A percentile compares a stretch with the other conserved stretches of the same genome.
Evolutionary conservation across 2,113 vertebrate genomes (phyloP).

Genomic region (Diadophis punctatus): DNA sequence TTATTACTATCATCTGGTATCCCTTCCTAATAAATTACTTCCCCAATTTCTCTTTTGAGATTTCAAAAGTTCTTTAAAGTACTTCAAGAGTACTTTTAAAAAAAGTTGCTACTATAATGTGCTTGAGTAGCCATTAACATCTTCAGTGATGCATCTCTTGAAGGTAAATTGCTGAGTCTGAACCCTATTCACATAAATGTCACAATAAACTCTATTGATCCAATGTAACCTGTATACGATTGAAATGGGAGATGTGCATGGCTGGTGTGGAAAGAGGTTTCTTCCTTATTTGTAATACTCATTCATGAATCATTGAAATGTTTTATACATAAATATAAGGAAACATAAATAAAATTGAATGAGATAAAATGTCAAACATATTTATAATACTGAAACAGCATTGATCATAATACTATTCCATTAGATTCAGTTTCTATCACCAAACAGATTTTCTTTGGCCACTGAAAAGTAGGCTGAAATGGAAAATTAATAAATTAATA

Average conservation of each 20-base stretch:
- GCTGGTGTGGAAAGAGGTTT: neutral
- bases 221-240: neutral
- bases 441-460: neutral
- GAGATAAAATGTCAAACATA: too few species aligned
- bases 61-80: too few species aligned
- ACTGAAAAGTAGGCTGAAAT: neutral
- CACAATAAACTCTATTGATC: neutral
- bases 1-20: neutral
- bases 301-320: neutral
- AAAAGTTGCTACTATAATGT: neutral
- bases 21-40: neutral
- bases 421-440: neutral
- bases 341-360: too few species aligned
- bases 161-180: neutral
- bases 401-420: neutral
- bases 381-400: neutral
- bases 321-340: too few species aligned
- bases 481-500: neutral
- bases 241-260: neutral
- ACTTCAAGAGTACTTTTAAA: neutral
- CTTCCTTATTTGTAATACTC: neutral
- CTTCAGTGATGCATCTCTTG: neutral
- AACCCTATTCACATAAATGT: neutral
- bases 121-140: neutral
- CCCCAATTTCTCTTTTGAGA: neutral